Conservation (phyloP, 2,113 vertebrate genomes). For the Siphamia tubifer region DNA sequence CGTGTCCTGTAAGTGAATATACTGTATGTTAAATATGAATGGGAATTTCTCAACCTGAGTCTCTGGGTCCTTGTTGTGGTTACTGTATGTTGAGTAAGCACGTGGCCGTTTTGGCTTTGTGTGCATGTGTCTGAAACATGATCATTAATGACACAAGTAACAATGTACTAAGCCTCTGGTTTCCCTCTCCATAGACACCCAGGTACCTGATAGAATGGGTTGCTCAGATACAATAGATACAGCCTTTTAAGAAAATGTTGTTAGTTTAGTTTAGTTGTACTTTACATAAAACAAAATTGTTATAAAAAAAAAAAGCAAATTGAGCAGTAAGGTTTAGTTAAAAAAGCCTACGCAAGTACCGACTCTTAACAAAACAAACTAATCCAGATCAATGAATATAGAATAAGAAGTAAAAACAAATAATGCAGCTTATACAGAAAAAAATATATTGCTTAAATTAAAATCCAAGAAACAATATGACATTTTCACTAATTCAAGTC, state of each 20-base stretch:
- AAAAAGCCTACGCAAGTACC: no score
- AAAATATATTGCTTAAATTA: no score
- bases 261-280: no score
- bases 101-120: neutral
- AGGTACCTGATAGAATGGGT: neutral
- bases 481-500: no score
- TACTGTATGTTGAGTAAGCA: neutral
- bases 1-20: neutral
- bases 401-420: no score
- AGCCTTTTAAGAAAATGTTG: neutral
- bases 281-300: no score
- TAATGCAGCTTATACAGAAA: no score
- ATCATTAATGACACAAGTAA: slow-evolving; percentile 3
- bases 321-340: no score
- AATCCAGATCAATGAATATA: no score
- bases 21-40: slow-evolving; percentile 8
- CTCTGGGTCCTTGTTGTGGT: slow-evolving; percentile 7
- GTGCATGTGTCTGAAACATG: neutral
- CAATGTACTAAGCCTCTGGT: neutral
- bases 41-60: slow-evolving; percentile 19
- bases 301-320: no score
- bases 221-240: neutral
- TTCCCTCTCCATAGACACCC: neutral
- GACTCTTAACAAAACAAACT: no score
- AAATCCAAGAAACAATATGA: no score